Evolutionary conservation across 2,797 vertebrate species (phyloP), one percentile per base, ranked within the genome.

Genomic region (Iguana delicatissima): DNA sequence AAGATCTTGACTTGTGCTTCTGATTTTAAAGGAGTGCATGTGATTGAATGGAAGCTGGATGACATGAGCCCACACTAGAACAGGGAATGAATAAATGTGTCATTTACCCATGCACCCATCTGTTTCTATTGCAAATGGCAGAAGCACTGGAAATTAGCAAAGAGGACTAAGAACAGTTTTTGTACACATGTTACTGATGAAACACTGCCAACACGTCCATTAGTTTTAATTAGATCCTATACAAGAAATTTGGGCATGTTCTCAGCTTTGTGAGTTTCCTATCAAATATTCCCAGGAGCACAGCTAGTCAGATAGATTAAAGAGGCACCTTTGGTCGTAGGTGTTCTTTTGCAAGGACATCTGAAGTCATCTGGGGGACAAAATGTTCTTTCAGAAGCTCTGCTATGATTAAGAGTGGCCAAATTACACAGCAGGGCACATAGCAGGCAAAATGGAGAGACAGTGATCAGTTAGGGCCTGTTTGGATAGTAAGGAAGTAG

Each of bases 1-100:
- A 90, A 87, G 89, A 93, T 93, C 42, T 84, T 84, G 0, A 87
- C 85, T 85, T 93, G 69, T 92, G 77, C 92, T 94, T 92, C 93
- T 93, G 93, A 92, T 95, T 91, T 95, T 96, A 90, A 94, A 93
- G 88, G 77, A 59, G 90, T 90, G 81, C 90, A 76, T 91, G 86
- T 90, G 87, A 90, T 87, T 90, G 89, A 89, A 92, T 92, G 92
- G 87, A 92, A 80, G 57, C 90, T 89, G 72, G 64, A 92, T 59
- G 87, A 89, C 74, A 42, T 0, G 77, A 91, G 62, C 83, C 91
- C 94, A 89, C 92, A 88, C 91, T n/a, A 89, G 57, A 62, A 90
- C 69, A 91, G 87, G 29, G 50, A 83, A 90, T 57, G 24, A 57
- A 72, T 95, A 85, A 83, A 89, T 93, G 86, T n/a, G 46, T 87